These are phyloP conservation scores for Leucoraja ocellata DNA, from an alignment of 2,797 vertebrate genomes.

Conservation along the genomic window DNA sequence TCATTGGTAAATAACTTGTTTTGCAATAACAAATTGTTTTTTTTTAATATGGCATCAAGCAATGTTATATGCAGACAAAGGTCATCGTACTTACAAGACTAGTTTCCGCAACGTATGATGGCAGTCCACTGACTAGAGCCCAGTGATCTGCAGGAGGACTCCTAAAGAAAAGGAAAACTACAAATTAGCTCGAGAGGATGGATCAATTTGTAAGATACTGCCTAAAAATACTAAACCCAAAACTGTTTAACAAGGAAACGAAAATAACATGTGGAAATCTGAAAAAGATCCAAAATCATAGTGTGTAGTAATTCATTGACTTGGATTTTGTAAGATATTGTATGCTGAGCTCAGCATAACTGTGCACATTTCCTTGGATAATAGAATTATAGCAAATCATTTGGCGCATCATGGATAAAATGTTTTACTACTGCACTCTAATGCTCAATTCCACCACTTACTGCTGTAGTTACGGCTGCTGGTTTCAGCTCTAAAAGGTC, in stretches of 20 bases:
- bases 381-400: too few relatives aligned
- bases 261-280: not conserved
- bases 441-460: too few relatives aligned
- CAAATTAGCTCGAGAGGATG: not conserved
- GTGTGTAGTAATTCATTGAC: too few relatives aligned
- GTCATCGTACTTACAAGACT: constrained; percentile 66
- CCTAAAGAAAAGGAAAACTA: constrained; percentile 52
- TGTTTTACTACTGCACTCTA: too few relatives aligned
- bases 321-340: too few relatives aligned
- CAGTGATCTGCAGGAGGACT: constrained; percentile 75
- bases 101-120: constrained; percentile 75
- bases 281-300: not conserved
- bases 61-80: not conserved
- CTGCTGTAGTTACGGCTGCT: too few relatives aligned
- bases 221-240: too few relatives aligned
- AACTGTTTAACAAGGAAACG: not conserved
- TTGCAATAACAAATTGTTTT: not conserved
- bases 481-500: too few relatives aligned
- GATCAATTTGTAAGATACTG: too few relatives aligned
- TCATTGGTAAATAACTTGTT: not conserved
- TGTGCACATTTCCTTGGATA: too few relatives aligned
- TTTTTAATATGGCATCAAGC: not conserved
- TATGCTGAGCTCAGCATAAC: too few relatives aligned
- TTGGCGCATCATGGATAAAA: too few relatives aligned
- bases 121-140: constrained; percentile 73